Conservation (phyloP, 2,888 invertebrate species). For the Tetragonisca angustula region DNA sequence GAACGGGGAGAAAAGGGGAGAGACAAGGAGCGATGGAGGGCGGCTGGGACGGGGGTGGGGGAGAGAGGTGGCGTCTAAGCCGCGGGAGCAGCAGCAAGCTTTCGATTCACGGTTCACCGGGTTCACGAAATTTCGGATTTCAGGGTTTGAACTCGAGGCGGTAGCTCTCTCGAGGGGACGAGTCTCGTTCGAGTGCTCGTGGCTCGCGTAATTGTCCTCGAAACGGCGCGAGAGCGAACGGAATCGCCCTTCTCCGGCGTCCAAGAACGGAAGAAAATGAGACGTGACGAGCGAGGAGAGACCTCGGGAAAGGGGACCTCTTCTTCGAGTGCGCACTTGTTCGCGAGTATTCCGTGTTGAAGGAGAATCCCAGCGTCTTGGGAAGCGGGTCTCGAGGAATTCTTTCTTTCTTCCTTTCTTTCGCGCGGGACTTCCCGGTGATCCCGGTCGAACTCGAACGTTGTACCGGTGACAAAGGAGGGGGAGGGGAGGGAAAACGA, state of each 20-base stretch:
- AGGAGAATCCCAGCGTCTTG: too few relatives aligned
- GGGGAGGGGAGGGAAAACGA: neutral
- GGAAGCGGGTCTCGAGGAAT: too few relatives aligned
- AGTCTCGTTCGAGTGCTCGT: conserved; percentile 29
- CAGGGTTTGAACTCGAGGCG: too few relatives aligned
- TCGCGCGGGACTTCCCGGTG: neutral
- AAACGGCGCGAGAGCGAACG: conserved; percentile 7
- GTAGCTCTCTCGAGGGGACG: neutral
- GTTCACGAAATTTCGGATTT: too few relatives aligned
- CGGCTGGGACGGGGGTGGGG: neutral
- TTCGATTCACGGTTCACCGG: too few relatives aligned
- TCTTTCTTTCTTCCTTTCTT: conserved; percentile 8
- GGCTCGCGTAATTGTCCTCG: neutral
- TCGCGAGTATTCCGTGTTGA: too few relatives aligned
- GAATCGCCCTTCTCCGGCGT: neutral
- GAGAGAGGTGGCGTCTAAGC: conserved; percentile 27
- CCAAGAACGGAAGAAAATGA: conserved; percentile 10
- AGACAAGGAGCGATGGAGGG: neutral
- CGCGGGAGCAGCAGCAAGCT: conserved; percentile 5
- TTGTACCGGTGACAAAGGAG: neutral
- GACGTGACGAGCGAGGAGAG: conserved; percentile 8
- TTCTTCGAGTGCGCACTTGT: conserved; percentile 1
- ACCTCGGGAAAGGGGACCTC: conserved; percentile 12
- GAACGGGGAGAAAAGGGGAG: neutral
- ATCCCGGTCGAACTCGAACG: neutral